Conservation (phyloP, 2,113 vertebrate genomes). For the Emberiza fucata region DNA sequence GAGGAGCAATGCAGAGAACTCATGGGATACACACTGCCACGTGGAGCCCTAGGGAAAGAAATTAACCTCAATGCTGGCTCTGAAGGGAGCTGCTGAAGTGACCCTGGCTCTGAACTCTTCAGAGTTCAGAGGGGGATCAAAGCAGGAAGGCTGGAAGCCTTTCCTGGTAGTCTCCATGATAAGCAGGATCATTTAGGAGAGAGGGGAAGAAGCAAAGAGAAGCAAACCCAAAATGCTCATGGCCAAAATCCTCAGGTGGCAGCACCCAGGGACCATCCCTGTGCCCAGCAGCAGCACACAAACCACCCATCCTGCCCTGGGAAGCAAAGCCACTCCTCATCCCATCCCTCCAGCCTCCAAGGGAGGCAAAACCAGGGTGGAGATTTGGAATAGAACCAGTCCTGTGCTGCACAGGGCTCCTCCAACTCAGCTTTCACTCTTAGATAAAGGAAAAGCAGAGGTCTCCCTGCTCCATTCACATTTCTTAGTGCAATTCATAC, state of each 20-base stretch:
- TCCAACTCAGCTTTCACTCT: neutral
- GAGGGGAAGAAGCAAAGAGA: neutral
- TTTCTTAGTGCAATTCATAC: neutral
- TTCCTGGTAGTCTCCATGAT: neutral
- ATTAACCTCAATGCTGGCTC: neutral
- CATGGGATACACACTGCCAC: neutral
- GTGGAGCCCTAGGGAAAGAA: neutral
- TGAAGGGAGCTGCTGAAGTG: neutral
- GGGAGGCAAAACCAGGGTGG: neutral
- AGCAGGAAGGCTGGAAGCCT: neutral
- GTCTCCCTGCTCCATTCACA: neutral
- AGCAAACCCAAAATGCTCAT: accelerated
- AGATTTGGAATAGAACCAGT: accelerated
- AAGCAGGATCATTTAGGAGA: neutral
- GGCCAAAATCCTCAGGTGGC: neutral
- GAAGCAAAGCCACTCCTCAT: neutral
- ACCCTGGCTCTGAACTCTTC: neutral
- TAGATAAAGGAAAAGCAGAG: neutral
- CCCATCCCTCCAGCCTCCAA: neutral
- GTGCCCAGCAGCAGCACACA: neutral
- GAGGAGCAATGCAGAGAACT: neutral
- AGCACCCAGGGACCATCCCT: neutral
- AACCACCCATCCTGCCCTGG: accelerated
- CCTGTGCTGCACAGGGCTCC: neutral
- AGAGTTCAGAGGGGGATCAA: neutral